Evolutionary conservation across 2,113 vertebrate species (phyloP).

Genomic region (Opisthocomus hoazin): DNA sequence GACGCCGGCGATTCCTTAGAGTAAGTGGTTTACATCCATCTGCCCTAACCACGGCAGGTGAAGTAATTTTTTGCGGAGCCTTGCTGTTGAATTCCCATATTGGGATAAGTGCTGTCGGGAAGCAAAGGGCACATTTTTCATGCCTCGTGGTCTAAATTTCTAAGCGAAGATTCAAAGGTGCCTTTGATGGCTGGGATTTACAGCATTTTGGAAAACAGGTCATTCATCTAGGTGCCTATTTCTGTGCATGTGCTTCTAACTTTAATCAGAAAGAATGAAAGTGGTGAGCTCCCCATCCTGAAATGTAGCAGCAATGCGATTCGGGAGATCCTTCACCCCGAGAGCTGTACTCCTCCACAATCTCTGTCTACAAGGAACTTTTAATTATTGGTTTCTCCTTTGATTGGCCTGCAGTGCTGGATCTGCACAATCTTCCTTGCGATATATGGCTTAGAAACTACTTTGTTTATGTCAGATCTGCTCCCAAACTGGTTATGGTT

Average conservation of each 20-base stretch:
- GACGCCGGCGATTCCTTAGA: background rate
- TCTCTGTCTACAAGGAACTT: background rate
- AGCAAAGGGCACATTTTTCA: background rate
- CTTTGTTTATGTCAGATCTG: background rate
- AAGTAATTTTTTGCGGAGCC: background rate
- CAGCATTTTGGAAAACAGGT: conserved; percentile 29
- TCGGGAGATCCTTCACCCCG: background rate
- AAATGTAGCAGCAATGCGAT: background rate
- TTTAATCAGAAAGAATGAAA: background rate
- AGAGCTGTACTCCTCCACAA: background rate
- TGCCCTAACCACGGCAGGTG: background rate
- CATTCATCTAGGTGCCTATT: conserved; percentile 43
- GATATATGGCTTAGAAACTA: background rate
- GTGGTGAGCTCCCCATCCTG: background rate
- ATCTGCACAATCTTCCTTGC: background rate
- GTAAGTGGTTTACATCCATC: background rate
- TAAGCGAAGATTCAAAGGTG: conserved; percentile 6
- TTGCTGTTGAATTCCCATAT: background rate
- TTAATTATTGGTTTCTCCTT: background rate
- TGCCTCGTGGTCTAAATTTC: background rate
- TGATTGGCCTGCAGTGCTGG: background rate
- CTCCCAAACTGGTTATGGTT: background rate
- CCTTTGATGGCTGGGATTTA: background rate
- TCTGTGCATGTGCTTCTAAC: conserved; percentile 3
- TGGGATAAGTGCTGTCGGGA: background rate